A percentile compares a stretch with the other conserved stretches of the same genome.
Conservation (phyloP, 2,113 vertebrate species). For the Progne subis region DNA sequence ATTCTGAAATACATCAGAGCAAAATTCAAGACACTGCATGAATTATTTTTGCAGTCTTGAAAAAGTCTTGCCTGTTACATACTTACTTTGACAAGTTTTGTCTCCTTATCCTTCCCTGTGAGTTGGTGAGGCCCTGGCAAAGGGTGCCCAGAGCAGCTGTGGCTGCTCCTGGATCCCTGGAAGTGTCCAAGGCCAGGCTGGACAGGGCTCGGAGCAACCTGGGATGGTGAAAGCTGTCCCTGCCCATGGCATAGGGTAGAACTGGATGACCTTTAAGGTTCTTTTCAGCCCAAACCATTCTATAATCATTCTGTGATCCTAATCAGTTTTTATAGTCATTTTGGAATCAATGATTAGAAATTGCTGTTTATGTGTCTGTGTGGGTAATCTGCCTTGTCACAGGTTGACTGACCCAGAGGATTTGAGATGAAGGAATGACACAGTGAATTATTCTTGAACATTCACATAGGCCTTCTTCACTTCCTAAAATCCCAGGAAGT, state of each 20-base stretch:
- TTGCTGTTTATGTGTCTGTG: background rate
- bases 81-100: background rate
- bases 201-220: background rate
- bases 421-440: background rate
- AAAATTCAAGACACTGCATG: background rate
- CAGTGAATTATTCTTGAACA: background rate
- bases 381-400: background rate
- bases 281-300: background rate
- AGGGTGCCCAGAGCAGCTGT: background rate
- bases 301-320: background rate
- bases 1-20: background rate
- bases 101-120: background rate
- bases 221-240: background rate
- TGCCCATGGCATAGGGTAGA: background rate
- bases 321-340: background rate
- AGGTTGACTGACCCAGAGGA: background rate
- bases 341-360: background rate
- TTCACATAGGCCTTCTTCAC: background rate
- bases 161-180: background rate
- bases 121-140: background rate
- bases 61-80: background rate
- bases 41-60: background rate
- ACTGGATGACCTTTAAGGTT: background rate
- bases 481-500: background rate
- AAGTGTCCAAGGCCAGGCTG: background rate